Evolutionary conservation across 2,797 vertebrate genomes (phyloP).

Genomic region (Rhynchonycteris naso): DNA sequence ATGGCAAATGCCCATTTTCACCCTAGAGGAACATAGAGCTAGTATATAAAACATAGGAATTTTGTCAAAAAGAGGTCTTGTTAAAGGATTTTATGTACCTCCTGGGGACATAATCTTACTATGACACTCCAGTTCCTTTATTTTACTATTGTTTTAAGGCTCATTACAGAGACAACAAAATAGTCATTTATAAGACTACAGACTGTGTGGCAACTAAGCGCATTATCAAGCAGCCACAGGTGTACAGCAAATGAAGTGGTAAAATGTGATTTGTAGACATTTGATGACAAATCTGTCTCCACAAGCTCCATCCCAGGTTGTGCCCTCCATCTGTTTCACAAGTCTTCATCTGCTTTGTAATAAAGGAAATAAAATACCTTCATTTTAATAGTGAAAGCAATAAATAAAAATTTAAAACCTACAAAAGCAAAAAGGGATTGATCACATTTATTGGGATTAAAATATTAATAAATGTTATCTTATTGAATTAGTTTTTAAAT

Average conservation of each 20-base stretch:
- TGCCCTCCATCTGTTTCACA: constrained; percentile 79
- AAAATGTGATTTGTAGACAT: constrained; percentile 75
- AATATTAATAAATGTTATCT: background rate
- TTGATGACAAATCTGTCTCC: constrained; percentile 69
- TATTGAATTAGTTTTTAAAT: constrained; percentile 23
- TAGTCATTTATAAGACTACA: constrained; percentile 22
- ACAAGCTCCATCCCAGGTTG: constrained; percentile 63
- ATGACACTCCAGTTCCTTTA: background rate
- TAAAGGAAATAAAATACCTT: constrained; percentile 59
- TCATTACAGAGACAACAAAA: constrained; percentile 51
- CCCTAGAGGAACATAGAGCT: constrained; percentile 66
- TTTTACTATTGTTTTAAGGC: constrained; percentile 60
- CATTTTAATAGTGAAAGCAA: too few species aligned
- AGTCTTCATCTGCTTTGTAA: constrained; percentile 63
- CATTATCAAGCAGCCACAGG: constrained; percentile 68
- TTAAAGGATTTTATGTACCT: constrained; percentile 32
- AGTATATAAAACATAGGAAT: constrained; percentile 81
- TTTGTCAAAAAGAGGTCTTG: constrained; percentile 70
- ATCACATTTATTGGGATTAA: background rate
- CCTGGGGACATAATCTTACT: background rate
- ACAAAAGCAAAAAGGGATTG: background rate
- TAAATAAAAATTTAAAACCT: background rate
- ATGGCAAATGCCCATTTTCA: constrained; percentile 76
- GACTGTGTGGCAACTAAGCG: background rate
- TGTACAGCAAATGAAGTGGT: constrained; percentile 52